A percentile compares a stretch with the other conserved stretches of the same genome.
Conservation (phyloP, 2,113 vertebrate genomes). For the Microcebus lehilahytsara region DNA sequence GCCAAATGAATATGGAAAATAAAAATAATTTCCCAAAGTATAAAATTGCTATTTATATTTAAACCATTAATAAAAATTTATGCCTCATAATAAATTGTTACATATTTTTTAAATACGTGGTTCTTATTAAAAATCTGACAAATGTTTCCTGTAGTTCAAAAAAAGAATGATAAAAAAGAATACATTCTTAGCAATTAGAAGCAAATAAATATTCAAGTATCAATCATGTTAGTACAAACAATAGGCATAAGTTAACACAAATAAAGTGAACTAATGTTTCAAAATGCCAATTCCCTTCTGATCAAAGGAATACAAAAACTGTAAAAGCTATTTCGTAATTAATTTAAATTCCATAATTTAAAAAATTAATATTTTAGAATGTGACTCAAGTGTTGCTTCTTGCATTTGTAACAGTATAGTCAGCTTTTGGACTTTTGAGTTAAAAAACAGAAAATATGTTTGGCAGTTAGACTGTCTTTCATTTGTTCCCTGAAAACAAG, state of each 20-base stretch:
- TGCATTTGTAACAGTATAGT: constrained; percentile 9
- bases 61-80: constrained; percentile 50
- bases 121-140: constrained; percentile 34
- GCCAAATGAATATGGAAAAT: constrained; percentile 6
- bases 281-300: background rate
- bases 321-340: constrained; percentile 25
- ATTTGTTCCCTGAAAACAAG: constrained; percentile 67
- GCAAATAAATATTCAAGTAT: constrained; percentile 59
- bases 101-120: constrained; percentile 43
- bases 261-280: constrained; percentile 15
- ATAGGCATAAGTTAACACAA: constrained; percentile 45
- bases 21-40: constrained; percentile 47
- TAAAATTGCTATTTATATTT: constrained; percentile 50
- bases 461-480: constrained; percentile 63
- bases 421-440: constrained; percentile 50
- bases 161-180: constrained; percentile 33
- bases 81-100: constrained; percentile 22
- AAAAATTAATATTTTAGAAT: constrained; percentile 14
- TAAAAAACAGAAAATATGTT: constrained; percentile 32
- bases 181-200: constrained; percentile 33
- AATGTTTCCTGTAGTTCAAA: constrained; percentile 45
- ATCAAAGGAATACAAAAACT: background rate
- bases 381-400: constrained; percentile 20
- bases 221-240: constrained; percentile 7
- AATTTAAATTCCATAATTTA: background rate